A percentile compares a stretch with the other conserved stretches of the same genome.
Evolutionary conservation across 2,888 invertebrate species (phyloP).

Genomic region (Parascotia fuliginaria): DNA sequence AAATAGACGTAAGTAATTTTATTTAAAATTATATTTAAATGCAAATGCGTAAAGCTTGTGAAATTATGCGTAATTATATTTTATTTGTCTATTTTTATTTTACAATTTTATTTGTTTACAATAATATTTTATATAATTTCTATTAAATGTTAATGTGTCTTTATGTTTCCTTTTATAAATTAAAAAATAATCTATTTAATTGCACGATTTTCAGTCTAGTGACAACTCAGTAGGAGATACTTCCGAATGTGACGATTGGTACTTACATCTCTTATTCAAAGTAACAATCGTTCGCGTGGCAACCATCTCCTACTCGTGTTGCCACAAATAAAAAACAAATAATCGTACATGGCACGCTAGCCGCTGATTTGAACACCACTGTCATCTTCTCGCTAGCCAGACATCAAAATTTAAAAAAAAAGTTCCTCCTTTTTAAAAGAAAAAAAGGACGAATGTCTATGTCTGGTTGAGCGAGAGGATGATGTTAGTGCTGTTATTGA

Average conservation of each 20-base stretch:
- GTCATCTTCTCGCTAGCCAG: slow-evolving; percentile 77
- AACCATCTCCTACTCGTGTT: slow-evolving; percentile 74
- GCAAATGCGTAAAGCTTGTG: slow-evolving; percentile 14
- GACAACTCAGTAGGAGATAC: slow-evolving; percentile 82
- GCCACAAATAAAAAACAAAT: slow-evolving; percentile 68
- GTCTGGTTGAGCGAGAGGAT: slow-evolving; percentile 75
- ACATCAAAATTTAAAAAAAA: slow-evolving; percentile 20
- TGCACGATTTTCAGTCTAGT: slow-evolving; percentile 66
- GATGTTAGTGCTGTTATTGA: slow-evolving; percentile 65
- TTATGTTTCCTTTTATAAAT: slow-evolving; percentile 31
- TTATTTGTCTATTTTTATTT: background rate
- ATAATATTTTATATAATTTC: slow-evolving; percentile 29
- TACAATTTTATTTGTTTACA: slow-evolving; percentile 19
- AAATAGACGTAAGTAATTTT: too few relatives aligned
- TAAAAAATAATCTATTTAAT: slow-evolving; percentile 37
- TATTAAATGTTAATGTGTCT: slow-evolving; percentile 14
- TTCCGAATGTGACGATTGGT: slow-evolving; percentile 76
- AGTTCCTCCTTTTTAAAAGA: slow-evolving; percentile 21
- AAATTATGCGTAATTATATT: slow-evolving; percentile 17
- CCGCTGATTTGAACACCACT: slow-evolving; percentile 84
- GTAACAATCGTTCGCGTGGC: slow-evolving; percentile 75
- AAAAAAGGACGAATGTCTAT: slow-evolving; percentile 41
- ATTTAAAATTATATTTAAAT: too few relatives aligned
- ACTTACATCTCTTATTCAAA: slow-evolving; percentile 53
- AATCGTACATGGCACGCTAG: slow-evolving; percentile 81